Evolutionary conservation across 2,797 vertebrate genomes (phyloP).

Genomic region (Masticophis lateralis): DNA sequence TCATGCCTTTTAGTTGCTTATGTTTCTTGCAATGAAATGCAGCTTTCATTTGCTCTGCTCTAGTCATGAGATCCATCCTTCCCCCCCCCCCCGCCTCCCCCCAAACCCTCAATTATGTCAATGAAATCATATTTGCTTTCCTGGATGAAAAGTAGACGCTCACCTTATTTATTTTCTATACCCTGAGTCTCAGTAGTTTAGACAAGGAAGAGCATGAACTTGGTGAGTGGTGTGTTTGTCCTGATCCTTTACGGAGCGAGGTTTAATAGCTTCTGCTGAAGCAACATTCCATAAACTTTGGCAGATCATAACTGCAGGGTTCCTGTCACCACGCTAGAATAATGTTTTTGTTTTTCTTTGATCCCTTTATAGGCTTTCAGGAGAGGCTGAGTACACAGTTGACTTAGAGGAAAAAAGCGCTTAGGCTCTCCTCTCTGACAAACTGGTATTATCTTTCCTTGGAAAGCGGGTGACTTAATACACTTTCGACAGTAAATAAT

Average conservation of each 20-base stretch:
- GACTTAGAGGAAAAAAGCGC: not conserved
- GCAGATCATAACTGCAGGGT: not conserved
- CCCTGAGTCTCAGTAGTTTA: not conserved
- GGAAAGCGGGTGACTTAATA: not conserved
- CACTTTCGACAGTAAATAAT: not conserved
- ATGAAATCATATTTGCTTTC: not conserved
- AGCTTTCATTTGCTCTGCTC: not conserved
- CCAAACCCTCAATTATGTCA: not conserved
- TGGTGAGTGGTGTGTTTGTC: not conserved
- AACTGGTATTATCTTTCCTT: not conserved
- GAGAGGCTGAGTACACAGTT: not conserved
- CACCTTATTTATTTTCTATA: not conserved
- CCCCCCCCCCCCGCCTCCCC: too few species aligned
- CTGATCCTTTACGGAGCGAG: not conserved
- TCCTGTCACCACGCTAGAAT: not conserved
- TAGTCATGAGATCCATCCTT: not conserved
- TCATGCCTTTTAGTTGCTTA: not conserved
- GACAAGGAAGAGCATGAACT: not conserved
- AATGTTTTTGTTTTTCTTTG: not conserved
- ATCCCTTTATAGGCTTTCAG: not conserved
- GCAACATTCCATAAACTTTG: not conserved
- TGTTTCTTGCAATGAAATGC: not conserved
- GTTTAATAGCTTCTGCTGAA: not conserved
- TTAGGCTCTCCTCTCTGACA: not conserved
- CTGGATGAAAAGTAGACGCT: not conserved